Conservation (phyloP, 1,140 invertebrate genomes). For the Helicoverpa armigera region DNA sequence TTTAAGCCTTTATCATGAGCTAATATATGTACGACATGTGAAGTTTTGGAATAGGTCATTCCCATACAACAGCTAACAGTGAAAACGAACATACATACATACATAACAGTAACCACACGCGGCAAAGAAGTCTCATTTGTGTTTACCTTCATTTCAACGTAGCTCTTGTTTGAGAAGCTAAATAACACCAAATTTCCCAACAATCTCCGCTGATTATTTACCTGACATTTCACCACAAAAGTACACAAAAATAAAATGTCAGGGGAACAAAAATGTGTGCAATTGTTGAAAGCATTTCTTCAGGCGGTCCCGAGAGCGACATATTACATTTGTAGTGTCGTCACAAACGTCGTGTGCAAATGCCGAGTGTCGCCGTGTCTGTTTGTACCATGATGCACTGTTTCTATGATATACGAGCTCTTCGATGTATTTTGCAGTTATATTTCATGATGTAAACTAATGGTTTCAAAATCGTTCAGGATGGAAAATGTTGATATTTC, state of each 20-base stretch:
- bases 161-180: no score
- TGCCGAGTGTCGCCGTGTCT: conserved; percentile 28
- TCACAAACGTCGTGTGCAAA: conserved; percentile 33
- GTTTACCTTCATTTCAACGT: no score
- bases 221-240: conserved; percentile 22
- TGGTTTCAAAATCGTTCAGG: conserved; percentile 2
- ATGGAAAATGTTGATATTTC: no score
- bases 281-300: conserved; percentile 47
- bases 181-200: neutral
- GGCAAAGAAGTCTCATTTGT: no score
- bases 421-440: neutral
- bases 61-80: no score
- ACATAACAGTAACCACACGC: no score
- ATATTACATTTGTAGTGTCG: conserved; percentile 50
- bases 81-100: no score
- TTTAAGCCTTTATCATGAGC: neutral
- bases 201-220: conserved; percentile 5
- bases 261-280: conserved; percentile 38
- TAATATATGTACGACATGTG: no score
- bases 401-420: conserved; percentile 33
- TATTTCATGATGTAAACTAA: neutral
- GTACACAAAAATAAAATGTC: conserved; percentile 38
- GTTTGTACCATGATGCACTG: conserved; percentile 41
- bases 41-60: no score
- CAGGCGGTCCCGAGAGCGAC: conserved; percentile 46